Evolutionary conservation across 2,113 vertebrate genomes (phyloP), one percentile per base, ranked within the genome.

Genomic region (Coturnix japonica): DNA sequence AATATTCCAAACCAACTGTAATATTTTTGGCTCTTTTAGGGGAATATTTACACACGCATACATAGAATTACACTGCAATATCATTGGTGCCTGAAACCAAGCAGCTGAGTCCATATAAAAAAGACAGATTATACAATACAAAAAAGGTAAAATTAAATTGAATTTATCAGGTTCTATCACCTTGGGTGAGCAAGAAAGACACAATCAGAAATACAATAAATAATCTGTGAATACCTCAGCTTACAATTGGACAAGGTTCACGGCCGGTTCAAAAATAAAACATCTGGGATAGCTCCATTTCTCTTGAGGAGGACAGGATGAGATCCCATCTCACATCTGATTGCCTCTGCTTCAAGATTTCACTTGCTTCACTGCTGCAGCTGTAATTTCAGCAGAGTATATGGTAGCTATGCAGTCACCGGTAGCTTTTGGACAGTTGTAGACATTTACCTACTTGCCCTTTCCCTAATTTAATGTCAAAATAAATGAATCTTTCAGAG

Each of bases 91-190:
- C 78, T 56, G 51, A 85, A 46, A 85, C 57, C 64, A 79, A 89
- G 63, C 44, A 81, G 53, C 77, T 87, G 78, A 80, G 56, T 90
- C 63, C n/a, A 7, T 87, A 85, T 73, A 69, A 87, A 89, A 81
- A 74, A 79, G 63, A 79, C 12, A 76, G 46, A 82, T 89, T 92
- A 74, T 74, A 63, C 75, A 91, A 56, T 74, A 81, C 43, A 70
- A 56, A 87, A 81, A 89, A 56, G 67, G 87, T 71, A 92, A 89
- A 93, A 94, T 84, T 82, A 93, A 79, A 89, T 66, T 67, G 83
- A 91, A 92, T 92, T 81, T 90, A 81, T 88, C 89, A 11, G 8
- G 70, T 96, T 89, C 84, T 33, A 51, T 79, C 87, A 81, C 60
- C 71, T 63, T 54, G 37, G 4, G 33, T 86, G 59, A 92, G 61